Base-by-base conservation (phyloP, 1,140 invertebrate genomes). In the Harlomillsia oculata region DNA sequence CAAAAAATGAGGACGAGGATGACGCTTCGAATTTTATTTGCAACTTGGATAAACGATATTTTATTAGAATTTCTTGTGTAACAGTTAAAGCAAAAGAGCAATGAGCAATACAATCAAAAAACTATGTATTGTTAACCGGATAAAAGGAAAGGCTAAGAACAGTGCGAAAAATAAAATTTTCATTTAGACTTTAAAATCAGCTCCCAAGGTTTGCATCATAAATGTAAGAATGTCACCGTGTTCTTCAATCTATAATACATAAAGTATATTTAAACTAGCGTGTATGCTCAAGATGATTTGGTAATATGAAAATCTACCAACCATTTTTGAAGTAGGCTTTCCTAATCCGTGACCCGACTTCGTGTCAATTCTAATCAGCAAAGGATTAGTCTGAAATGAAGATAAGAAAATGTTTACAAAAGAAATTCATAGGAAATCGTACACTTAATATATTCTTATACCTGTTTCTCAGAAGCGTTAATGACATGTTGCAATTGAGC, bases 261-360 rank as follows among this genome's bases (percentile, higher is more conserved):
- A 54, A 54, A 18, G n/a, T 21, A 43, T 25, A 23, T n/a, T 21
- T 18, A 51, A 53, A 51, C 41, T 53, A n/a, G n/a, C n/a, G n/a
- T n/a, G n/a, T n/a, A n/a, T n/a, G n/a, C n/a, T n/a, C n/a, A n/a
- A n/a, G n/a, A n/a, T 56, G 13, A 37, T 48, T 43, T 59, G 63
- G 67, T 43, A n/a, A 50, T 53, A 28, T 16, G 21, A 2, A 13
- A 40, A 41, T 54, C 32, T 32, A 51, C 53, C 56, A 28, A 61
- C 61, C 53, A 43, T 51, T 43, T 66, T 66, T 29, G 39, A 39
- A 20, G 49, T 51, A 13, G 64, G 56, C n/a, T 97, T 98, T 21
- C 94, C 94, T 63, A 81, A 79, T 44, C 96, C 95, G 76, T 99
- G 96, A 0, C 96, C 96, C 37, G 93, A 85, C 74, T 96, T 94